Percentiles rank a stretch among this genome's conserved stretches.
Conservation (phyloP, 2,888 invertebrate species). For the Hypomecis punctinalis region DNA sequence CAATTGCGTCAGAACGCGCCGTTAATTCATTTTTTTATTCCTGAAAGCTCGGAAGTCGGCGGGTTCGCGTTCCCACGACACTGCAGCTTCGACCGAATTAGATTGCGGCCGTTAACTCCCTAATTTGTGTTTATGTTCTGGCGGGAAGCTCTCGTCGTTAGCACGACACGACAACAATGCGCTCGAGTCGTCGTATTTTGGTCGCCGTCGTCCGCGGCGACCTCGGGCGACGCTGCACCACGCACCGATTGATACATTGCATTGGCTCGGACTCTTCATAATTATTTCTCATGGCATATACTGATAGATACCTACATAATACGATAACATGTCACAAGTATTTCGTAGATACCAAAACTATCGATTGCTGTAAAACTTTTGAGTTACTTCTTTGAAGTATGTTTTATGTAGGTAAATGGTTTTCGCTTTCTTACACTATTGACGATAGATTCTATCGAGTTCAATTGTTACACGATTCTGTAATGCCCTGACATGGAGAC, state of each 20-base stretch:
- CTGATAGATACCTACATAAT: no score
- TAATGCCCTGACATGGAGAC: not conserved
- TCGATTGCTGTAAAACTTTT: no score
- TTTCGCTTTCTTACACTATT: no score
- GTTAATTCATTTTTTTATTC: constrained; percentile 41
- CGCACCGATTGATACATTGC: not conserved
- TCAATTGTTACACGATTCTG: not conserved
- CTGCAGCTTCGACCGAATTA: constrained; percentile 27
- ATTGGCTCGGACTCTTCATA: not conserved
- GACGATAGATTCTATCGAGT: not conserved
- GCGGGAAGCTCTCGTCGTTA: constrained; percentile 17
- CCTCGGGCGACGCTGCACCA: not conserved
- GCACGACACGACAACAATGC: constrained; percentile 21
- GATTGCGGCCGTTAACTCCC: constrained; percentile 28
- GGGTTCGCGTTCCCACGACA: constrained; percentile 16
- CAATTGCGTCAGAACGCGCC: constrained; percentile 49
- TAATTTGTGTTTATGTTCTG: constrained; percentile 26
- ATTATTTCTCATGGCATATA: not conserved
- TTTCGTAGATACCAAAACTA: no score
- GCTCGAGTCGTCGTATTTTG: constrained; percentile 26
- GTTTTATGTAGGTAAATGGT: no score
- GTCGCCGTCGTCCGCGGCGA: constrained; percentile 11
- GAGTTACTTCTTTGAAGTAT: no score
- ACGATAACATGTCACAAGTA: no score
- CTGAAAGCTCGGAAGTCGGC: not conserved